Base-by-base conservation (phyloP, 1,140 invertebrate genomes). In the Drosophila punjabiensis region DNA sequence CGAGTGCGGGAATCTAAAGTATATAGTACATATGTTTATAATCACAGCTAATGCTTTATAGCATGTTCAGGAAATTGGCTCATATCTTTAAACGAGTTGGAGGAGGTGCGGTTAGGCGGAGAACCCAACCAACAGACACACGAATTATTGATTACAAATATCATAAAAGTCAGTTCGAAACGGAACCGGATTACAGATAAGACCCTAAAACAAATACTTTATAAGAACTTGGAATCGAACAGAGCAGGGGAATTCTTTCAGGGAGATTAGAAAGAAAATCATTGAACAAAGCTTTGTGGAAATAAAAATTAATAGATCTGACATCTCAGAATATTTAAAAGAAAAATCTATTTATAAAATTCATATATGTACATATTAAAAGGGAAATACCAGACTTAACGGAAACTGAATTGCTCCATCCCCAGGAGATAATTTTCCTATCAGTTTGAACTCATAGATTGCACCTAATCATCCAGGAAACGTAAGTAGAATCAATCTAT, bases 131-230 rank as follows among this genome's bases (percentile, higher is more conserved):
- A 39, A 61, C 39, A 55, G 32, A 67, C 47, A 82, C 81, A 81
- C 69, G 39, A 85, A 77, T 78, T 84, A 84, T 85, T 85, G 82
- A 84, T 85, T 84, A 81, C 76, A 84, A 83, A 61, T 41, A 67
- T 66, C 45, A 6, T 76, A 67, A 60, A 62, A 71, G 50, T n/a
- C 14, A 14, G n/a, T 53, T 52, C 6, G 47, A 70, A 73, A 50
- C 69, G 69, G 66, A 73, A 73, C 69, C 69, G 66, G 69, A 73
- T 50, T 71, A 41, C 30, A 71, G 69, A 73, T 73, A 60, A 73
- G 18, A 30, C 10, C 28, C 18, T 50, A 20, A 65, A 70, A 43
- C 62, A 52, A 43, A 65, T 65, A 52, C 24, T 53, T 32, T 11
- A 43, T 3, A 43, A 30, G 18, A 45, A 28, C 20, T 56, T 39